phyloP scores from a whole-genome alignment of 2,797 vertebrate genomes.

The Diceros bicornis region DNA sequence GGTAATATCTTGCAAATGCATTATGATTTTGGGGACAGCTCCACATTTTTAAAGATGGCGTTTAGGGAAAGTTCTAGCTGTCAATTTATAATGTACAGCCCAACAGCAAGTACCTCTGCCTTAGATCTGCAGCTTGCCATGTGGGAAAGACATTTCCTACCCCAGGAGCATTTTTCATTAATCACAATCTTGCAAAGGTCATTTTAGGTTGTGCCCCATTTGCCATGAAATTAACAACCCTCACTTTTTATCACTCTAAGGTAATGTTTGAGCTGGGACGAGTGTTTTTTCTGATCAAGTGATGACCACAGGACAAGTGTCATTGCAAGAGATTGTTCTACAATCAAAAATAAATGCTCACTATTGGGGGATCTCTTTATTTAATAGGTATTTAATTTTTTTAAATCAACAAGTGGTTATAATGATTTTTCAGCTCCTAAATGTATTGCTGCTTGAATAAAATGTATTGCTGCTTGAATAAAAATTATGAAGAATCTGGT shows the following conservation, averaged over 20 bases:
- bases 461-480: slow-evolving; percentile 74
- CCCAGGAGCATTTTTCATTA: background rate
- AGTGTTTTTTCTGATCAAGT: slow-evolving; percentile 93
- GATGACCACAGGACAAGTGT: slow-evolving; percentile 67
- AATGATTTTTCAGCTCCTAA: background rate
- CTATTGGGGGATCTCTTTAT: slow-evolving; percentile 6
- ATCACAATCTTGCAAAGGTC: background rate
- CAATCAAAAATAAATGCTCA: slow-evolving; percentile 66
- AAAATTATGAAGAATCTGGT: slow-evolving; percentile 52
- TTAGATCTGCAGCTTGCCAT: background rate
- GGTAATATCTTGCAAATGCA: background rate
- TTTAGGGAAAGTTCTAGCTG: background rate
- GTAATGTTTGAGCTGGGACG: slow-evolving; percentile 98
- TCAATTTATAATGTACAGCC: background rate
- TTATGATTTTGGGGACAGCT: background rate
- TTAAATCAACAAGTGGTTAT: slow-evolving; percentile 60
- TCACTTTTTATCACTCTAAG: slow-evolving; percentile 88
- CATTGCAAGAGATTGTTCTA: slow-evolving; percentile 39
- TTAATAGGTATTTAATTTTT: slow-evolving; percentile 60
- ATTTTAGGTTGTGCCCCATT: background rate
- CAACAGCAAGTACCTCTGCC: background rate
- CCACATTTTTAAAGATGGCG: background rate
- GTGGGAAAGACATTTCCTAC: background rate
- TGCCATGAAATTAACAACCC: slow-evolving; percentile 3
- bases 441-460: slow-evolving; percentile 73